A percentile compares a stretch with the other conserved stretches of the same genome.
Conservation (phyloP, 2,797 vertebrate species). For the Trematomus bernacchii region DNA sequence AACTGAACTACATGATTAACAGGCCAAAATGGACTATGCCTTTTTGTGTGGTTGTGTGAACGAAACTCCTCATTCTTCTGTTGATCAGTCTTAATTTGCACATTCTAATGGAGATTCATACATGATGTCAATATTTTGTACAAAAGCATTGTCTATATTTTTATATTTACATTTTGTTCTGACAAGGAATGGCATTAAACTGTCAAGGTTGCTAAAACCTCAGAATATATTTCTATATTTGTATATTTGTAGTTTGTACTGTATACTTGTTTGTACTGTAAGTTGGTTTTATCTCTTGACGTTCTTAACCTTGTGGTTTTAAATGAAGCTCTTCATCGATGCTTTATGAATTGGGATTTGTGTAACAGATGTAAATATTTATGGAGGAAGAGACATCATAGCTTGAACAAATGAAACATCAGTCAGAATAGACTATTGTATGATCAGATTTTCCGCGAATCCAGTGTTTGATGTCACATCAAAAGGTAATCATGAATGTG, state of each 20-base stretch:
- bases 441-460: constrained; percentile 43
- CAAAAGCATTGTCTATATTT: constrained; percentile 87
- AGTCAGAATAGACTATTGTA: constrained; percentile 62
- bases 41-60: constrained; percentile 56
- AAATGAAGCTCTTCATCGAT: constrained; percentile 68
- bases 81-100: constrained; percentile 85
- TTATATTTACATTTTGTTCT: constrained; percentile 83
- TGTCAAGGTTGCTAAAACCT: constrained; percentile 81
- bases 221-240: constrained; percentile 84
- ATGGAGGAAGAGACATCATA: constrained; percentile 58
- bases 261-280: constrained; percentile 82
- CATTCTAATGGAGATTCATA: constrained; percentile 81
- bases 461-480: constrained; percentile 62
- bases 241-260: constrained; percentile 86
- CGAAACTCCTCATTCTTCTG: constrained; percentile 63
- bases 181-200: constrained; percentile 77
- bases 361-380: constrained; percentile 81
- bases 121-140: constrained; percentile 87
- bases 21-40: constrained; percentile 71
- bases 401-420: constrained; percentile 70
- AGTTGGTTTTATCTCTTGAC: constrained; percentile 67
- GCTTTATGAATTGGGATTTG: constrained; percentile 67
- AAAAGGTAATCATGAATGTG: constrained; percentile 68
- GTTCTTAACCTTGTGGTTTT: constrained; percentile 66
- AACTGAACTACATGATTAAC: constrained; percentile 54